Percentiles rank a stretch among this genome's conserved stretches.
Conservation (phyloP, 2,888 invertebrate genomes). For the Hypomecis atomaria region DNA sequence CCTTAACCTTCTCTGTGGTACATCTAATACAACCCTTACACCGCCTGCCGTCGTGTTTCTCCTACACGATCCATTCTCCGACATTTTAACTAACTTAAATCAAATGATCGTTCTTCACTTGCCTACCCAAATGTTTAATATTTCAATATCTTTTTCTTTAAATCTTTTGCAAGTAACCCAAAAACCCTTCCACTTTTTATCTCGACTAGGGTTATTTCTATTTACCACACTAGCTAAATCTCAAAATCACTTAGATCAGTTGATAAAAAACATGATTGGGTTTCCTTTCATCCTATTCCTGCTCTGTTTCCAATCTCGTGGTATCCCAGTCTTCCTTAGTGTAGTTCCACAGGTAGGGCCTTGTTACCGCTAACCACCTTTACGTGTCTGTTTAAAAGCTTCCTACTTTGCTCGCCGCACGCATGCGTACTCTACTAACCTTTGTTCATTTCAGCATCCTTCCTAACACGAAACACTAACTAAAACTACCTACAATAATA, state of each 20-base stretch:
- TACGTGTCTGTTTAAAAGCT: conserved; percentile 65
- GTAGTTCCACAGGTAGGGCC: conserved; percentile 54
- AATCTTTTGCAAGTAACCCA: too few species aligned
- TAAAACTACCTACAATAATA: conserved; percentile 49
- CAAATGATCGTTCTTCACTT: neutral
- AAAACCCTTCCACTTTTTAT: neutral
- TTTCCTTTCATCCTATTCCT: conserved; percentile 26
- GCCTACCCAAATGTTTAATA: neutral
- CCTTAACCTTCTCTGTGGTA: neutral
- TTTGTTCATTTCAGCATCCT: conserved; percentile 82
- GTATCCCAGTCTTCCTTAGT: conserved; percentile 49
- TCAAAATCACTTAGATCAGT: too few species aligned
- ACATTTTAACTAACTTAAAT: neutral
- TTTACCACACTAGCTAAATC: neutral
- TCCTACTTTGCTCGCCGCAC: conserved; percentile 79
- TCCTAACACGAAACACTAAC: conserved; percentile 76
- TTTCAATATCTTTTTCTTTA: too few species aligned
- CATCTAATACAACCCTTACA: neutral
- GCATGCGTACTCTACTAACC: conserved; percentile 81
- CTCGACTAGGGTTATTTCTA: neutral
- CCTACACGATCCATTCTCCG: neutral
- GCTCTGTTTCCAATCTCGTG: conserved; percentile 12
- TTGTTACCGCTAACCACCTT: conserved; percentile 73
- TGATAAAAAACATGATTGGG: neutral
- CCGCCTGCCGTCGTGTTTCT: neutral